Base-by-base conservation (phyloP, 2,797 vertebrate species). In the Enteromius viviparus region DNA sequence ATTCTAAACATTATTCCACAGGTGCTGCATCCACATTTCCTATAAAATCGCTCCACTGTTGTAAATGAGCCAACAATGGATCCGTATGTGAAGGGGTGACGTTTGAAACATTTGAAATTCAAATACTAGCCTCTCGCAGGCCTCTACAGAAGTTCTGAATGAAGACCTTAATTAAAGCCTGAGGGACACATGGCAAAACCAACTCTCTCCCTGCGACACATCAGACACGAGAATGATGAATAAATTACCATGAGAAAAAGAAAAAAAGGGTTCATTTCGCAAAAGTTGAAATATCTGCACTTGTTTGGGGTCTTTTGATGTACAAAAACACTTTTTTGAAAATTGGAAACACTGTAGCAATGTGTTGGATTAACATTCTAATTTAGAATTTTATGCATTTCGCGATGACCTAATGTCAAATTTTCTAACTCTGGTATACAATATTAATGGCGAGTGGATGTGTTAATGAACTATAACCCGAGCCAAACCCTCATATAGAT, bases 161-260 rank as follows among this genome's bases (percentile, higher is more conserved):
- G 75, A 84, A 69, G 55, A 66, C 53, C 55, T 78, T 88, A 88
- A 88, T 87, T 85, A 85, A 85, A 84, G 80, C 87, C 85, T 76
- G 42, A 83, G 87, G 82, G 87, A 87, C 85, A 10, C 78, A 40
- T 58, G 62, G 26, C 76, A 85, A 45, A 32, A 45, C 80, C 80
- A 21, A 37, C 70, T 60, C 34, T 70, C 58, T 74, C 80, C 4
- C 58, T 1, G 40, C 26, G 80, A 80, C 34, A 49, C 23, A 49
- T 77, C 85, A 78, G 47, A 81, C 51, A 69, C 34, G 29, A 49
- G 64, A 78, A 81, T 70, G 75, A 83, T 80, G 70, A 86, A 85
- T 86, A 86, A 66, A 84, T 79, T 76, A 76, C 68, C 60, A 32
- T 26, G n/a, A 81, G 69, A 53, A 64, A 23, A 78, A 15, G 74